Percentiles rank a stretch among this genome's conserved stretches.
Conservation (phyloP, 2,797 vertebrate genomes). For the Sebastes melanostomus region DNA sequence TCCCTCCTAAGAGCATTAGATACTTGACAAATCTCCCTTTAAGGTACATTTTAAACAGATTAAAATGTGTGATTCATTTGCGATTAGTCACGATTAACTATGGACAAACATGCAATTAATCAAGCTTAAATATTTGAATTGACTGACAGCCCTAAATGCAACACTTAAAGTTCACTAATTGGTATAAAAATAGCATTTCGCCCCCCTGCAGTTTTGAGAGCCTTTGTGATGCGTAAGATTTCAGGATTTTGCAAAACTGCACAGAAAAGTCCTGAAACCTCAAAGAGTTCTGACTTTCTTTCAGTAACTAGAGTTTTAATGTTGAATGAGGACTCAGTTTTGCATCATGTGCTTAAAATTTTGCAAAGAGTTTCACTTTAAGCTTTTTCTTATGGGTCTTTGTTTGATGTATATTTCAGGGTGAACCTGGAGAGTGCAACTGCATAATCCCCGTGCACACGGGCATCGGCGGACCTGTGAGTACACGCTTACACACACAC, state of each 20-base stretch:
- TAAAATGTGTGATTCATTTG: too few relatives aligned
- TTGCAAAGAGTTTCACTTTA: slow-evolving; percentile 28
- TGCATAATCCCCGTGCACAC: slow-evolving; percentile 73
- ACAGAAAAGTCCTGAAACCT: slow-evolving; percentile 19
- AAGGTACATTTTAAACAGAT: too few relatives aligned
- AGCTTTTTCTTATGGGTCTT: slow-evolving; percentile 1
- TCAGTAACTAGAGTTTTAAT: slow-evolving; percentile 10
- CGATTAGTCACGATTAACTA: too few relatives aligned
- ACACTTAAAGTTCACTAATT: background rate
- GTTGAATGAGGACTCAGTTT: slow-evolving; percentile 23
- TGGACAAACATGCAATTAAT: too few relatives aligned
- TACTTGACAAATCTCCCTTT: too few relatives aligned
- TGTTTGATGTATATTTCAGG: slow-evolving; percentile 77
- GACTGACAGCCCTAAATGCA: too few relatives aligned
- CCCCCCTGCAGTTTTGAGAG: background rate
- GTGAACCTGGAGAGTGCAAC: slow-evolving; percentile 88
- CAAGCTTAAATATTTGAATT: too few relatives aligned
- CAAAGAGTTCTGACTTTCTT: slow-evolving; percentile 1
- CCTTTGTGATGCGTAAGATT: slow-evolving; percentile 20
- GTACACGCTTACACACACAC: slow-evolving; percentile 58
- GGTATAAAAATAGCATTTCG: background rate
- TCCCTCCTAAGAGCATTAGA: too few relatives aligned
- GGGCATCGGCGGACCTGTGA: slow-evolving; percentile 89
- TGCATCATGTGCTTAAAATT: slow-evolving; percentile 26
- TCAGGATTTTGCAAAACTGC: slow-evolving; percentile 10